phyloP scores from a whole-genome alignment of 1,140 invertebrate species.

The Rhagoletis pomonella region DNA sequence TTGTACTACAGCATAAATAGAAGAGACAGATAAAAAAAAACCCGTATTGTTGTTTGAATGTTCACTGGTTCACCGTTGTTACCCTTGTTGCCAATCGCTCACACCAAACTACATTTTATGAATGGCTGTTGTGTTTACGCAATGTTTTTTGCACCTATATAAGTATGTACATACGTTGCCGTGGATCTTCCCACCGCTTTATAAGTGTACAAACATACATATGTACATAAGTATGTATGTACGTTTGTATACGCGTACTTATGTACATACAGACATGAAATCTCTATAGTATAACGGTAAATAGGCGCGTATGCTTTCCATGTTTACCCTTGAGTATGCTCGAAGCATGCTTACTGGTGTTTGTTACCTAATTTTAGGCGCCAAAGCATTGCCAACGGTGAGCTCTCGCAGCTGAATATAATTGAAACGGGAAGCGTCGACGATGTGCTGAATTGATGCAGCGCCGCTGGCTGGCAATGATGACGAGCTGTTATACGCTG shows the following conservation, averaged over 20 bases:
- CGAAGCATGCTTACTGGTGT: not conserved
- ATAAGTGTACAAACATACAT: not conserved
- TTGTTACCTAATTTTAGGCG: conserved; percentile 38
- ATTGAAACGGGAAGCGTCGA: conserved; percentile 24
- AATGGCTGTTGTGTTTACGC: conserved; percentile 8
- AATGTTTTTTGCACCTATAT: not conserved
- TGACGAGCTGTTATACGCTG: not conserved
- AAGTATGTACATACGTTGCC: not conserved
- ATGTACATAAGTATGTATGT: no score
- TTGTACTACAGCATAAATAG: not conserved
- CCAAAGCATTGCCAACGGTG: conserved; percentile 10
- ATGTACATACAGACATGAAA: no score
- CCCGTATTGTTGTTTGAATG: not conserved
- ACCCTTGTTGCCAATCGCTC: not conserved
- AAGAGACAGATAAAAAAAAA: not conserved
- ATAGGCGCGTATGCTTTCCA: not conserved
- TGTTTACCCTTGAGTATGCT: conserved; percentile 27
- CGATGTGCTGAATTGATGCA: not conserved
- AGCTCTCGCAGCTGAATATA: not conserved
- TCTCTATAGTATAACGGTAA: not conserved
- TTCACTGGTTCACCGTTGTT: not conserved
- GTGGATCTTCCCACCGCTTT: not conserved
- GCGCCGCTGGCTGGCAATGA: not conserved
- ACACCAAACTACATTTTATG: not conserved
- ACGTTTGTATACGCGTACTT: not conserved